Evolutionary conservation across 2,797 vertebrate species (phyloP).

Genomic region (Xiphophorus birchmanni): DNA sequence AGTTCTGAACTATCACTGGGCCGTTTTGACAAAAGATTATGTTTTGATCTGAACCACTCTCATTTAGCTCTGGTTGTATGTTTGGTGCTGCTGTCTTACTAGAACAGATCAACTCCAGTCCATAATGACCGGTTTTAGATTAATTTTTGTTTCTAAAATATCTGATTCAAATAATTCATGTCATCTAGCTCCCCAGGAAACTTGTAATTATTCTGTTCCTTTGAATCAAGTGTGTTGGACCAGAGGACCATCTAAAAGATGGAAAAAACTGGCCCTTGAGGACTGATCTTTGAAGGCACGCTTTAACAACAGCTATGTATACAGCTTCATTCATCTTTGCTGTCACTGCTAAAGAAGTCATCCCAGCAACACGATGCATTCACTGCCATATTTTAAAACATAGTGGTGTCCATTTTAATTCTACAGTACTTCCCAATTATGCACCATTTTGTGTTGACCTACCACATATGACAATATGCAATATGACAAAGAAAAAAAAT

Average conservation of each 20-base stretch:
- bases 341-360: background rate
- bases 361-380: background rate
- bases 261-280: background rate
- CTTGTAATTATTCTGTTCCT: background rate
- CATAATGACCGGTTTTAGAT: background rate
- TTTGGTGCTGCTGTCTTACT: background rate
- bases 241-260: background rate
- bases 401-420: background rate
- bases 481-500: background rate
- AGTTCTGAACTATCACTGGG: background rate
- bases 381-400: background rate
- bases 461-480: background rate
- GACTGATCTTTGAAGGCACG: background rate
- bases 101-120: background rate
- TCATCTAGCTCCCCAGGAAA: background rate
- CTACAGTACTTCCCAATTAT: background rate
- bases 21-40: background rate
- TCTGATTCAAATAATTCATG: background rate
- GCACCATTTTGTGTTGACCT: background rate
- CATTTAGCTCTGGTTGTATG: background rate
- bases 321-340: background rate
- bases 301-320: background rate
- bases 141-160: background rate
- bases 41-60: background rate
- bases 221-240: background rate